Evolutionary conservation across 2,113 vertebrate species (phyloP).

Genomic region (Notothenia coriiceps): DNA sequence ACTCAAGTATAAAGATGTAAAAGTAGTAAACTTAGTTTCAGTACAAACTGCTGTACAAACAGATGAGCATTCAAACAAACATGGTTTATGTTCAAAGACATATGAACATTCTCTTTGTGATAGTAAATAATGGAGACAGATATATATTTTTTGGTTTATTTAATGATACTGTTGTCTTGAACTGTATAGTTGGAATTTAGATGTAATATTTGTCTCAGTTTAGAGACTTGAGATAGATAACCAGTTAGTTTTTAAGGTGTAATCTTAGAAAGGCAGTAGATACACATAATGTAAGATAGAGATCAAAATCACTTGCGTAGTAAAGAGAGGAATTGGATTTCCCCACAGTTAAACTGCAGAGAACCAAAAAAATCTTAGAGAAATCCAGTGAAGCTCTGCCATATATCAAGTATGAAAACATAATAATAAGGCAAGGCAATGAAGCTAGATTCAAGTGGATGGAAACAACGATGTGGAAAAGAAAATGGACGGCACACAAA

Average conservation of each 20-base stretch:
- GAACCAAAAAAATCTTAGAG: conserved; percentile 33
- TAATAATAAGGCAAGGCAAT: conserved; percentile 73
- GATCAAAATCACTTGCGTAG: conserved; percentile 35
- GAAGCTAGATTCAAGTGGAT: conserved; percentile 58
- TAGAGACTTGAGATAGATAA: conserved; percentile 37
- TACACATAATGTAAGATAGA: conserved; percentile 49
- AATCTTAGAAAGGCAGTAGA: conserved; percentile 68
- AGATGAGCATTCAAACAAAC: conserved; percentile 68
- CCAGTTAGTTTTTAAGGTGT: conserved; percentile 10
- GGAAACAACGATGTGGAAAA: conserved; percentile 13
- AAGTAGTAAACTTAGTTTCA: conserved; percentile 81
- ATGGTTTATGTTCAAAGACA: conserved; percentile 38
- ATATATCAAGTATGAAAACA: conserved; percentile 74
- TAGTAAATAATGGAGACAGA: conserved; percentile 37
- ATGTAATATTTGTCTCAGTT: conserved; percentile 37
- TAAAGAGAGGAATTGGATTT: conserved; percentile 39
- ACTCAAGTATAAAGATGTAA: conserved; percentile 82
- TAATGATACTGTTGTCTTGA: conserved; percentile 7
- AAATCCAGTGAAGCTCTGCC: conserved; percentile 56
- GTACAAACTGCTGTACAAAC: conserved; percentile 83
- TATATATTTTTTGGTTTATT: conserved; percentile 7
- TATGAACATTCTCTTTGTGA: conserved; percentile 35
- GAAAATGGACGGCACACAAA: conserved; percentile 51
- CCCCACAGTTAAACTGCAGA: conserved; percentile 49
- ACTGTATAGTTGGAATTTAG: conserved; percentile 28